These are phyloP conservation scores for Epizoanthus scotinus DNA, from an alignment of 92 coral and sea anemone species.

Conservation along the genomic window DNA sequence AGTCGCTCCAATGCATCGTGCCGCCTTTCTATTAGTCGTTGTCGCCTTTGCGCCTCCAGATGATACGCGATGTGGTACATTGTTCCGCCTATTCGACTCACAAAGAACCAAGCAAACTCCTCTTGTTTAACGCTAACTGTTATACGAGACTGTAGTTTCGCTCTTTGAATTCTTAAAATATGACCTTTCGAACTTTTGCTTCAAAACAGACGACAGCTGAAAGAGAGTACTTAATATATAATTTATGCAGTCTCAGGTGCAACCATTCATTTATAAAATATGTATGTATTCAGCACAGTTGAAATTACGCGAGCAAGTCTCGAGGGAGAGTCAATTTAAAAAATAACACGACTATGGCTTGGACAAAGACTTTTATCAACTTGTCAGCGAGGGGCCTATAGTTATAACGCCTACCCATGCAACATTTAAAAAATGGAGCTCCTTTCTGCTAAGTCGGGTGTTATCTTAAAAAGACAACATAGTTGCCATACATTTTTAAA, in stretches of 20 bases:
- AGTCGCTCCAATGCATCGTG: conserved; percentile 58
- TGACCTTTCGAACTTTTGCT: conserved; percentile 18
- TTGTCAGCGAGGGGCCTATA: conserved; percentile 17
- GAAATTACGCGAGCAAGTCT: no score
- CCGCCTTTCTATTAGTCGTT: conserved; percentile 61
- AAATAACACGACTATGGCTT: conserved; percentile 11
- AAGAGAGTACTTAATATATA: conserved; percentile 14
- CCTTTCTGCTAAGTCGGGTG: conserved; percentile 7
- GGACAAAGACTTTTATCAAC: conserved; percentile 17
- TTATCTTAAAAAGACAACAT: neutral
- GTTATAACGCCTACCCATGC: no score
- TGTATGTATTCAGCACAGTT: no score
- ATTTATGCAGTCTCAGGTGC: neutral
- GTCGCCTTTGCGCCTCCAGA: conserved; percentile 78
- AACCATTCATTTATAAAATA: no score
- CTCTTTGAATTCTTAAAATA: no score
- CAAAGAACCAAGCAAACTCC: neutral
- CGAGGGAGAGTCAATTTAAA: conserved; percentile 7
- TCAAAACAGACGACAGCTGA: neutral
- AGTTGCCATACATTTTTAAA: conserved; percentile 1
- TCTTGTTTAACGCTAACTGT: neutral
- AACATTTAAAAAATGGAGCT: neutral
- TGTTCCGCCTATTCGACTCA: neutral
- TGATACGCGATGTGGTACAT: conserved; percentile 74
- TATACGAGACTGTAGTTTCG: conserved; percentile 11